Evolutionary conservation across 2,113 vertebrate species (phyloP), one percentile per base, ranked within the genome.

Genomic region (Hyaena hyaena): DNA sequence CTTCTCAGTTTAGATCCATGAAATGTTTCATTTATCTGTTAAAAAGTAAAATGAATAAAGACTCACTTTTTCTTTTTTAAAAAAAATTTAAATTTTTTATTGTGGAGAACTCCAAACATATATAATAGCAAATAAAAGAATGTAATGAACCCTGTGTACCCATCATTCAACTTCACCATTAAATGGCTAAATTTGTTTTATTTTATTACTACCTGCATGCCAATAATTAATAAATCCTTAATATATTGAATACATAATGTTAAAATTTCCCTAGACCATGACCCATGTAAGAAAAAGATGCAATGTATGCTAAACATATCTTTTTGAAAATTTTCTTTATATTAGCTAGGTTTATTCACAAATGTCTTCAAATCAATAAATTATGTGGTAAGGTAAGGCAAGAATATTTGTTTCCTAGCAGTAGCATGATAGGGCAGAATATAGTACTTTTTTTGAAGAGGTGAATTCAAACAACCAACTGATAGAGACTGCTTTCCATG

Each of bases 11-110:
- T 97, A 96, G 98, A 99, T 97, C 97, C 98, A 95, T 98, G 95
- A 98, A 99, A 99, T 98, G 98, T 99, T 98, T 98, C 98, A 98
- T 99, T 98, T 97, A 99, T 98, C 99, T 99, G 97, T 98, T 98
- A 98, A 93, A 94, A 97, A 98, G 26, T 90, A 92, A 91, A 97
- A 88, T 19, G 21, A 58, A 95, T 76, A 81, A 61, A 88, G 10
- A 76, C 31, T 68, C 45, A 61, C 15, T 21, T 33, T 92, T 90
- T 76, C 10, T 66, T 89, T 89, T 61, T 73, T 53, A 50, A 66
- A 50, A 63, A 68, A 73, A 43, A 23, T 88, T 91, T 79, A 45
- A 45, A 68, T 2, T 77, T 95, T 88, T 82, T 12, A 53, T 53
- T 94, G 80, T 65, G 3, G 23, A 91, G 85, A 88, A 92, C 43